phyloP scores from a whole-genome alignment of 2,888 invertebrate genomes.

The Carcina quercana region DNA sequence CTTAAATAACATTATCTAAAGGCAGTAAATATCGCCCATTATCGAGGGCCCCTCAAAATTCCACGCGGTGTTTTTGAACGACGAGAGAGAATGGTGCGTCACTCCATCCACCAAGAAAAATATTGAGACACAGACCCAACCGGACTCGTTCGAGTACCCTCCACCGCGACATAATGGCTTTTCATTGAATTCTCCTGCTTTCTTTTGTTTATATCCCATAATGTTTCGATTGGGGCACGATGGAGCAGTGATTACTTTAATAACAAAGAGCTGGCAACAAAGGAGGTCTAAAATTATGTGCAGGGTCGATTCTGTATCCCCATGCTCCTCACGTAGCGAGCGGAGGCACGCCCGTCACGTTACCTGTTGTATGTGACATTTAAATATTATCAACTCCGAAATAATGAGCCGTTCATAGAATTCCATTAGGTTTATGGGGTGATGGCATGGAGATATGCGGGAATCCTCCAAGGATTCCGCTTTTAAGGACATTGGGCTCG shows the following conservation, averaged over 20 bases:
- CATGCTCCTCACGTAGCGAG: slow-evolving; percentile 63
- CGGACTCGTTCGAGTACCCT: slow-evolving; percentile 46
- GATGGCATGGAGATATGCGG: slow-evolving; percentile 34
- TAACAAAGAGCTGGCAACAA: slow-evolving; percentile 68
- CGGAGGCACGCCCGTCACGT: slow-evolving; percentile 39
- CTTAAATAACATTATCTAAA: slow-evolving; percentile 66
- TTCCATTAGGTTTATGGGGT: slow-evolving; percentile 42
- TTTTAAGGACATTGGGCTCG: slow-evolving; percentile 9
- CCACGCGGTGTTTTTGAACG: slow-evolving; percentile 64
- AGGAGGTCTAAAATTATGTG: slow-evolving; percentile 66
- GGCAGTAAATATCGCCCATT: slow-evolving; percentile 70
- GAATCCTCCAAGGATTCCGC: slow-evolving; percentile 12
- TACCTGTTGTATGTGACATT: slow-evolving; percentile 53
- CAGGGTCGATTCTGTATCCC: slow-evolving; percentile 57
- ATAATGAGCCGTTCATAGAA: slow-evolving; percentile 62
- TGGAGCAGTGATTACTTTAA: slow-evolving; percentile 72
- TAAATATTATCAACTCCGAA: slow-evolving; percentile 60
- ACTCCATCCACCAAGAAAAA: slow-evolving; percentile 68
- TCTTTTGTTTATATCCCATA: slow-evolving; percentile 74
- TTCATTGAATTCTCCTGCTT: slow-evolving; percentile 70
- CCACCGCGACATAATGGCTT: slow-evolving; percentile 68
- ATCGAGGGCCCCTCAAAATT: slow-evolving; percentile 66
- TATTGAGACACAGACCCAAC: slow-evolving; percentile 63
- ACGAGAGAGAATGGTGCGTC: slow-evolving; percentile 64
- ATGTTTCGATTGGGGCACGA: slow-evolving; percentile 70